Evolutionary conservation across 1,140 invertebrate species (phyloP).

Genomic region (Phocides pigmalion): DNA sequence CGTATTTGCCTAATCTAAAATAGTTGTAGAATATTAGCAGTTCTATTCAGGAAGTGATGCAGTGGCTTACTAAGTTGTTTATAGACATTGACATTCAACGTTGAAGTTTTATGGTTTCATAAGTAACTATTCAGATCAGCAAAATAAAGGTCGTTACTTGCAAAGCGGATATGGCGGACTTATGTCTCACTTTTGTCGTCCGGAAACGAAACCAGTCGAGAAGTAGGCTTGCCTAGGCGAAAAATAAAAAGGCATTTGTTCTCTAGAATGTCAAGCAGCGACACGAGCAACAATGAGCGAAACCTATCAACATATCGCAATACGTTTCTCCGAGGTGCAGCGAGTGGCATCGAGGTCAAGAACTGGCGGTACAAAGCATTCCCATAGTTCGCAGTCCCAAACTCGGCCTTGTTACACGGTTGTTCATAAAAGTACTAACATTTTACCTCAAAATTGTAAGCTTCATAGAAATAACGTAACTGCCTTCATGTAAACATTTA

Average conservation of each 20-base stretch:
- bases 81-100: slow-evolving; percentile 22
- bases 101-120: slow-evolving; percentile 47
- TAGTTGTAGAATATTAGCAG: slow-evolving; percentile 7
- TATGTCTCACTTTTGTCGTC: neutral
- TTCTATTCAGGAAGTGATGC: slow-evolving; percentile 13
- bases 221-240: neutral
- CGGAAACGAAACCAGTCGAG: neutral
- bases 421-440: slow-evolving; percentile 41
- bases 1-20: slow-evolving; percentile 48
- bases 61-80: slow-evolving; percentile 13
- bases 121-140: slow-evolving; percentile 34
- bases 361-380: slow-evolving; percentile 40
- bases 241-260: slow-evolving; percentile 35
- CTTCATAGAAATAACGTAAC: slow-evolving; percentile 1
- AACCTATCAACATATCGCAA: slow-evolving; percentile 53
- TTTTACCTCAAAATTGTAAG: slow-evolving; percentile 37
- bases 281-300: slow-evolving; percentile 50
- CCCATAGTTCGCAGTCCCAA: slow-evolving; percentile 47
- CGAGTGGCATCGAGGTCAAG: slow-evolving; percentile 27
- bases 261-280: slow-evolving; percentile 43
- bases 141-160: slow-evolving; percentile 7
- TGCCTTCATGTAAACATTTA: slow-evolving; percentile 4
- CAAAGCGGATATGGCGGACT: neutral
- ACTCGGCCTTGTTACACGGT: slow-evolving; percentile 41
- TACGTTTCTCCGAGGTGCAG: slow-evolving; percentile 37